Evolutionary conservation across 1,140 invertebrate species (phyloP), one percentile per base, ranked within the genome.

Genomic region (Rhagoletis pomonella): DNA sequence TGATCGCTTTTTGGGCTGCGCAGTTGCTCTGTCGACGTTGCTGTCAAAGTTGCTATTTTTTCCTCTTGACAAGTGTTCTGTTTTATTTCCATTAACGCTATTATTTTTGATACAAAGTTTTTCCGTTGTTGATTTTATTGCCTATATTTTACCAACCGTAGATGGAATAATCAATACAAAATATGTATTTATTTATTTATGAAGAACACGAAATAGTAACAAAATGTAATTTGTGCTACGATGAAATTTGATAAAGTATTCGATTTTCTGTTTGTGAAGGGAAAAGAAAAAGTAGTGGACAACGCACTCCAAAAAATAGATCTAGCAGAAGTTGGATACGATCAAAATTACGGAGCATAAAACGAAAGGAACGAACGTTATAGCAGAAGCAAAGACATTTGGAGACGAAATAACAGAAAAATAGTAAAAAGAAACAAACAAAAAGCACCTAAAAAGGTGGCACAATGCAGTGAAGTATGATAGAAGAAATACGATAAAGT

Each of bases 231-330:
- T 81, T 81, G 73, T 47, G 47, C 47, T 81, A 81, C 12, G 55
- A 81, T 81, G 73, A 81, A 81, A 55, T 81, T 81, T 81, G 73
- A 58, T 55, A 81, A 81, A 81, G 73, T 55, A 81, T 50, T 81
- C 5, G 9, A 81, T 81, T 81, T 81, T 81, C 42, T 19, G 73
- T 55, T 81, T 19, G 47, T 81, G 19, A 81, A 81, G 47, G 73
- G 50, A 81, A 81, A 42, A 55, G 73, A 50, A 81, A 81, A 81
- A 81, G 19, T 81, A 81, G 73, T 81, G 50, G 73, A 55, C 47
- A 9, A 81, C 47, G n/a, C 6, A 81, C 2, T 81, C 4, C 42
- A 73, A 42, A 44, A 73, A 73, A 12, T 73, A 73, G 67, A 73
- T 42, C 39, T 73, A 39, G 39, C 44, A 73, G 39, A 73, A 73